Evolutionary conservation across 2,888 invertebrate species (phyloP).

Genomic region (Drosophila dives): DNA sequence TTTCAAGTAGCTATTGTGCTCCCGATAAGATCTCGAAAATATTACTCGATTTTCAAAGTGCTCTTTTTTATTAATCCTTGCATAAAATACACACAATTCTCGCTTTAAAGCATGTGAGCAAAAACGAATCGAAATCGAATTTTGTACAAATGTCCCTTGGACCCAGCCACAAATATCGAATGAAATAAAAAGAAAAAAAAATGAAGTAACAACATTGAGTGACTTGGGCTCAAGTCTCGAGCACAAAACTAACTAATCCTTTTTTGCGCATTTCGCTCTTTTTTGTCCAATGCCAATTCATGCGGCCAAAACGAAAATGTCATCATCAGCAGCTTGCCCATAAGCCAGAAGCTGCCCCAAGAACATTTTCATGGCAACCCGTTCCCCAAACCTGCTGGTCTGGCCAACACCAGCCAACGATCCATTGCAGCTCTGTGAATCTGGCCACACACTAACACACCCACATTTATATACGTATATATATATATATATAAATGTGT

Average conservation of each 20-base stretch:
- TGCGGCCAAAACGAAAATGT: slow-evolving; percentile 74
- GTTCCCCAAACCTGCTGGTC: slow-evolving; percentile 13
- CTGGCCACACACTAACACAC: slow-evolving; percentile 39
- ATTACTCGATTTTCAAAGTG: neutral
- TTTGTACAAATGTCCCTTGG: slow-evolving; percentile 41
- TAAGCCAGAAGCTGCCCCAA: slow-evolving; percentile 40
- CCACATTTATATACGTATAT: slow-evolving; percentile 4
- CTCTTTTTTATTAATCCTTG: slow-evolving; percentile 4
- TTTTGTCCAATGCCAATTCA: slow-evolving; percentile 60
- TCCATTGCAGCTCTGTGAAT: slow-evolving; percentile 56
- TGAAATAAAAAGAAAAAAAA: neutral
- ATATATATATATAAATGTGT: neutral
- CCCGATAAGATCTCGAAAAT: neutral
- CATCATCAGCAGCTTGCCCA: slow-evolving; percentile 74
- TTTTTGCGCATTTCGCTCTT: slow-evolving; percentile 67
- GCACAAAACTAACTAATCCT: slow-evolving; percentile 74
- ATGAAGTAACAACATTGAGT: slow-evolving; percentile 59
- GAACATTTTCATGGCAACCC: slow-evolving; percentile 20
- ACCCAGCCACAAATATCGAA: slow-evolving; percentile 6
- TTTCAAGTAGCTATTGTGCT: neutral
- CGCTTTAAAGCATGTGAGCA: neutral
- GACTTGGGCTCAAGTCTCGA: slow-evolving; percentile 50
- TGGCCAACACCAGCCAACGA: slow-evolving; percentile 38
- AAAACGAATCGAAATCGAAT: slow-evolving; percentile 59
- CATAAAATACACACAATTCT: neutral